Conservation (phyloP, 1,140 invertebrate species). For the Drosophila bifasciata region DNA sequence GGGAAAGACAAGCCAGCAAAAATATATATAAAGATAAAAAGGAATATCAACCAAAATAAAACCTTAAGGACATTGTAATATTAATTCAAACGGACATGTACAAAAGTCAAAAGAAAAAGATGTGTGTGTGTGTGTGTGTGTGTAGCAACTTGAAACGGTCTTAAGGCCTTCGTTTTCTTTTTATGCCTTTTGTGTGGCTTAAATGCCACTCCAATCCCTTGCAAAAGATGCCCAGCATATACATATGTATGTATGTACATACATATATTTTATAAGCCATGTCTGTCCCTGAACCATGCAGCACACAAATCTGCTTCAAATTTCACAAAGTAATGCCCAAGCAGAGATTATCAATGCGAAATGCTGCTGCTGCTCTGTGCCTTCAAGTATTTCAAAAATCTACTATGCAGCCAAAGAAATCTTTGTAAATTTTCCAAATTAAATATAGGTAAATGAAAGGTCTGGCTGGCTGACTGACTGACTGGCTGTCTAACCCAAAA, state of each 20-base stretch:
- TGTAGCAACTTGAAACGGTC: slow-evolving; percentile 54
- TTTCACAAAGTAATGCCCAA: slow-evolving; percentile 17
- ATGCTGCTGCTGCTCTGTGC: too few species aligned
- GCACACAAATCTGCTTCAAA: slow-evolving; percentile 18
- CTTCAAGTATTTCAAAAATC: slow-evolving; percentile 25
- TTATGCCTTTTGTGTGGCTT: slow-evolving; percentile 58
- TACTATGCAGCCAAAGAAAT: slow-evolving; percentile 23
- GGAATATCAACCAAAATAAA: slow-evolving; percentile 80
- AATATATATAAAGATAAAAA: slow-evolving; percentile 71
- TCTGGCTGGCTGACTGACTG: not conserved
- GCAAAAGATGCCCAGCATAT: not conserved
- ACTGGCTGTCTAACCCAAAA: too few species aligned
- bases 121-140: slow-evolving; percentile 27
- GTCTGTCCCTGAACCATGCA: too few species aligned
- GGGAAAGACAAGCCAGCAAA: slow-evolving; percentile 11
- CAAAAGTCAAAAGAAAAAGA: slow-evolving; percentile 48
- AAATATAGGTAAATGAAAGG: not conserved
- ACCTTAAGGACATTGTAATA: slow-evolving; percentile 82
- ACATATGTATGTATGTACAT: too few species aligned
- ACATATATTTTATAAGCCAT: slow-evolving; percentile 27
- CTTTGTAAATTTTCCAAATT: not conserved
- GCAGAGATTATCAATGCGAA: slow-evolving; percentile 37
- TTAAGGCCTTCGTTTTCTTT: slow-evolving; percentile 41
- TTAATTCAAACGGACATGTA: slow-evolving; percentile 81
- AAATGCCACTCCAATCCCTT: slow-evolving; percentile 25